These are phyloP conservation scores for Emys orbicularis DNA, from an alignment of 2,797 vertebrate species.

Conservation along the genomic window DNA sequence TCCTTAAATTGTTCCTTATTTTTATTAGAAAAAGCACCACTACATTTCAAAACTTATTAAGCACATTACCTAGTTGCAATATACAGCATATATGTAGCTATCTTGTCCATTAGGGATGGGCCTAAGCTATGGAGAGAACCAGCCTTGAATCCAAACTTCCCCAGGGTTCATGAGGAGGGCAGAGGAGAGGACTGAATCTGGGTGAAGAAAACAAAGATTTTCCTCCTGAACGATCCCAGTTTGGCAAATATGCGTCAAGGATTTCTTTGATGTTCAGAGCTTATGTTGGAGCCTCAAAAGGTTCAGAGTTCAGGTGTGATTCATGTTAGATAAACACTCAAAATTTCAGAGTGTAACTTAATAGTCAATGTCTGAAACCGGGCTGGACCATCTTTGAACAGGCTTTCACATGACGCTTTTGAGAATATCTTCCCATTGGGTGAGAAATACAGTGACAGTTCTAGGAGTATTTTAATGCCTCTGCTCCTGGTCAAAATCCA, in stretches of 20 bases:
- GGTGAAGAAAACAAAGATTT: conserved; percentile 17
- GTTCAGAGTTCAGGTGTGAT: not conserved
- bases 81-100: not conserved
- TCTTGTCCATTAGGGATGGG: not conserved
- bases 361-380: not conserved
- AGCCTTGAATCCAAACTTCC: not conserved
- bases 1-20: not conserved
- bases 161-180: not conserved
- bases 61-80: not conserved
- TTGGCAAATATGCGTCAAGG: not conserved
- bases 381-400: not conserved
- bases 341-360: not conserved
- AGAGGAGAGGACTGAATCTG: not conserved
- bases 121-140: not conserved
- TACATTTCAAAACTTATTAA: not conserved
- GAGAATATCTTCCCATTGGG: not conserved
- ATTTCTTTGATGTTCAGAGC: not conserved
- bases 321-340: not conserved
- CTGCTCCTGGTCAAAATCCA: not conserved
- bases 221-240: not conserved
- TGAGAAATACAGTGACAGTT: not conserved
- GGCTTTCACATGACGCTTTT: not conserved
- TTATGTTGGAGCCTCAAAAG: not conserved
- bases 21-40: not conserved
- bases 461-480: not conserved